These are phyloP conservation scores for Torymus tubicola DNA, from an alignment of 2,888 invertebrate species.

Conservation along the genomic window DNA sequence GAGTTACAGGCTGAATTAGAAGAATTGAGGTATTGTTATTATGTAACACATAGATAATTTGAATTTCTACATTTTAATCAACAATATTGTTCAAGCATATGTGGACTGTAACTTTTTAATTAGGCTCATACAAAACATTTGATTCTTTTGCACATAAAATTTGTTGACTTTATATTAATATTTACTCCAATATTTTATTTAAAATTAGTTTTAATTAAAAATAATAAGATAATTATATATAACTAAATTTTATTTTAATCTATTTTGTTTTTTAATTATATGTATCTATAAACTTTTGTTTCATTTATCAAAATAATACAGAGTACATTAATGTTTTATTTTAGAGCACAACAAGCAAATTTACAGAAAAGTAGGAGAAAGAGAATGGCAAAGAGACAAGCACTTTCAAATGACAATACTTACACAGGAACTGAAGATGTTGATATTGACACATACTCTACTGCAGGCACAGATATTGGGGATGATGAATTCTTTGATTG, in stretches of 20 bases:
- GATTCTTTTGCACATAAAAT: no score
- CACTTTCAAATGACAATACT: slow-evolving; percentile 65
- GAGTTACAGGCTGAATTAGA: slow-evolving; percentile 69
- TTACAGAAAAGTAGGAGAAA: slow-evolving; percentile 66
- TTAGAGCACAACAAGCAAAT: slow-evolving; percentile 66
- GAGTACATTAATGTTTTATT: slow-evolving; percentile 16
- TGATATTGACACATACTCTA: slow-evolving; percentile 70
- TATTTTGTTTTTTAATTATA: no score
- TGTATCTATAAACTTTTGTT: no score
- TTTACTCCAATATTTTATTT: no score
- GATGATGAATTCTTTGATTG: slow-evolving; percentile 75
- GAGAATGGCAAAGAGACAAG: slow-evolving; percentile 60
- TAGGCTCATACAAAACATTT: no score
- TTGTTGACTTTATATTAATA: no score
- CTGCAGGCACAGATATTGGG: slow-evolving; percentile 70
- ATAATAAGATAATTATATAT: no score
- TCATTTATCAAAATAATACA: not conserved
- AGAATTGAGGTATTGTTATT: slow-evolving; percentile 65
- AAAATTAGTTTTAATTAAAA: no score
- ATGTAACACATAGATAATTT: slow-evolving; percentile 18
- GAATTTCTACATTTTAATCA: slow-evolving; percentile 3
- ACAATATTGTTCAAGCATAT: not conserved
- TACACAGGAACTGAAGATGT: slow-evolving; percentile 68
- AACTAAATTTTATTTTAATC: no score
- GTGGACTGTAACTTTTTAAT: not conserved